These are phyloP conservation scores for Seriola rivoliana DNA, from an alignment of 2,113 vertebrate species.

Conservation along the genomic window DNA sequence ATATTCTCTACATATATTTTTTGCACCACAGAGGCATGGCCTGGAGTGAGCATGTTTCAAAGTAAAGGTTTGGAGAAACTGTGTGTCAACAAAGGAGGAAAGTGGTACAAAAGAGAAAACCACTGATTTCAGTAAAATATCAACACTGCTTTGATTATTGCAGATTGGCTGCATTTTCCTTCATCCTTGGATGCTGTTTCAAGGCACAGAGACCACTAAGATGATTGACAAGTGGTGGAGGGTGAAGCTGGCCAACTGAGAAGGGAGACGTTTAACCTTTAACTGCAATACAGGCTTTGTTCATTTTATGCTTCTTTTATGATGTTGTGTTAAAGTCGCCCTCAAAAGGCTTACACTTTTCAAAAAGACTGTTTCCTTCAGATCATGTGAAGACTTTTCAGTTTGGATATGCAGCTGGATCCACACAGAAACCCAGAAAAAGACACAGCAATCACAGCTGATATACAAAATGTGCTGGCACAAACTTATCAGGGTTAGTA, in stretches of 20 bases:
- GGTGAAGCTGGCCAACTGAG: background rate
- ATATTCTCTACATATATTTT: no score
- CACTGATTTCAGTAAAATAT: background rate
- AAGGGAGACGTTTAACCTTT: background rate
- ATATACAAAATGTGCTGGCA: constrained; percentile 1
- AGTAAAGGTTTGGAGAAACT: no score
- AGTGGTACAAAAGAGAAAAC: background rate
- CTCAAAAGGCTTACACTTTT: background rate
- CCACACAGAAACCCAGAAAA: constrained; percentile 8
- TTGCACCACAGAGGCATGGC: no score
- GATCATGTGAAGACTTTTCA: constrained; percentile 1
- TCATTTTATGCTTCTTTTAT: no score
- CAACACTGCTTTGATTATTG: background rate
- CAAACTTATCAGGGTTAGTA: constrained; percentile 37
- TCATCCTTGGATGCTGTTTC: background rate
- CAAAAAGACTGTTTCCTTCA: background rate
- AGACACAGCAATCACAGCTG: constrained; percentile 37
- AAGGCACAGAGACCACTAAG: background rate
- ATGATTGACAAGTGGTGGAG: background rate
- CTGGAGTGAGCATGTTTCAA: no score
- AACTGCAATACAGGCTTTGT: background rate
- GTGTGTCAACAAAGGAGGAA: no score
- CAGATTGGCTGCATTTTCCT: background rate
- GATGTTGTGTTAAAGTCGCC: no score
- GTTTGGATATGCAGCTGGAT: constrained; percentile 2